Conservation (phyloP, 2,888 invertebrate species). For the Pachydiplax longipennis region DNA sequence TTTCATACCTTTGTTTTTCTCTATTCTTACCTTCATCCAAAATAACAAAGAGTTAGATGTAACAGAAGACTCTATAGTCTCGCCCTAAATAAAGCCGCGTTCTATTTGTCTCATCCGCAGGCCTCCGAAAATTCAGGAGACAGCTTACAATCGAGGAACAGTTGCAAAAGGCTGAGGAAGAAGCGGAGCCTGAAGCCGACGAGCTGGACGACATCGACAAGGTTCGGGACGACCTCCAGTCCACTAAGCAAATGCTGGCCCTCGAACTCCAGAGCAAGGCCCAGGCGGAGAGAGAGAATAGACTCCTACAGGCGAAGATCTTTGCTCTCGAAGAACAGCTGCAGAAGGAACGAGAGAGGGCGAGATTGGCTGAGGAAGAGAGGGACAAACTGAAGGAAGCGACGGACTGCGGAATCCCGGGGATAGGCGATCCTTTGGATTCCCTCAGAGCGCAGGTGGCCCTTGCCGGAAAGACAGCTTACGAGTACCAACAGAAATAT, state of each 20-base stretch:
- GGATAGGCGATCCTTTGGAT: slow-evolving; percentile 19
- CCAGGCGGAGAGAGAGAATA: slow-evolving; percentile 84
- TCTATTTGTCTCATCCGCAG: slow-evolving; percentile 53
- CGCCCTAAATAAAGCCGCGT: too few relatives aligned
- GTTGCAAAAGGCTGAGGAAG: slow-evolving; percentile 75
- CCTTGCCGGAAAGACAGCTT: slow-evolving; percentile 68
- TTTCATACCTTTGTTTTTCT: too few relatives aligned
- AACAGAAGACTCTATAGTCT: too few relatives aligned
- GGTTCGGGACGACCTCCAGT: slow-evolving; percentile 88
- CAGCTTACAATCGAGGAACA: slow-evolving; percentile 92
- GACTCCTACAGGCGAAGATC: slow-evolving; percentile 77
- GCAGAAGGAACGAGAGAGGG: slow-evolving; percentile 71
- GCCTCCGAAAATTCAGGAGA: slow-evolving; percentile 81
- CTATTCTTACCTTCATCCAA: too few relatives aligned
- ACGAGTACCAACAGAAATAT: slow-evolving; percentile 82
- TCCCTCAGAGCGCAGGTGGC: slow-evolving; percentile 51
- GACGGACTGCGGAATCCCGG: slow-evolving; percentile 8
- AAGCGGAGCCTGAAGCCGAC: slow-evolving; percentile 69
- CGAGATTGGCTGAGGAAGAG: slow-evolving; percentile 57
- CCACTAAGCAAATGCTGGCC: slow-evolving; percentile 89
- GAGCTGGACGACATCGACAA: slow-evolving; percentile 92
- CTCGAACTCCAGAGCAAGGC: slow-evolving; percentile 86
- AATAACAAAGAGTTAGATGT: too few relatives aligned
- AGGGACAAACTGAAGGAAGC: slow-evolving; percentile 49
- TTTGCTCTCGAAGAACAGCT: slow-evolving; percentile 82